phyloP scores from a whole-genome alignment of 2,113 vertebrate genomes.

The Cinclus mexicanus region DNA sequence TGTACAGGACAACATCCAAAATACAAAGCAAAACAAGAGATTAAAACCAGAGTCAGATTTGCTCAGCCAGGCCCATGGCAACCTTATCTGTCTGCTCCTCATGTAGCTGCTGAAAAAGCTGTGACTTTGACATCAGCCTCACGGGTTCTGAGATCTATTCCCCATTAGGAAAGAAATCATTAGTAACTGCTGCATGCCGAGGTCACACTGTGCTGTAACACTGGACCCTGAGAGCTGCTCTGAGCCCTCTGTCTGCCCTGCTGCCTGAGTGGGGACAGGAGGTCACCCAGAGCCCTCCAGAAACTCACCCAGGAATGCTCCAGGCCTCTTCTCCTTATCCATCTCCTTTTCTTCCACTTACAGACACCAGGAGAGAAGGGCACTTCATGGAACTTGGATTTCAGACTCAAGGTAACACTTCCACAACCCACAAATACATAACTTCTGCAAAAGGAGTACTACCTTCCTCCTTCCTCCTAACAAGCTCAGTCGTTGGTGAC shows the following conservation, averaged over 20 bases:
- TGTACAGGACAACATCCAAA: neutral
- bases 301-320: neutral
- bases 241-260: neutral
- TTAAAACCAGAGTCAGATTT: neutral
- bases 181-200: neutral
- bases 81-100: neutral
- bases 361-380: neutral
- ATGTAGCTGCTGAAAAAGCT: neutral
- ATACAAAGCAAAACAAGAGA: neutral
- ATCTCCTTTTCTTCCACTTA: neutral
- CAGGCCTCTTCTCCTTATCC: neutral
- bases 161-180: neutral
- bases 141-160: neutral
- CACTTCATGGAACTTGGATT: neutral
- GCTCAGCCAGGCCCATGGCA: neutral
- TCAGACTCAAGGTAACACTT: neutral
- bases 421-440: rapidly evolving
- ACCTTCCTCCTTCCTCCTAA: neutral
- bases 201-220: neutral
- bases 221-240: neutral
- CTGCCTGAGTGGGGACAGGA: neutral
- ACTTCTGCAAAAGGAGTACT: neutral
- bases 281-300: neutral
- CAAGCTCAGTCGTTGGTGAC: neutral
- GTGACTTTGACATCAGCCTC: neutral